Evolutionary conservation across 2,113 vertebrate species (phyloP).

Genomic region (Chascanopsetta lugubris): DNA sequence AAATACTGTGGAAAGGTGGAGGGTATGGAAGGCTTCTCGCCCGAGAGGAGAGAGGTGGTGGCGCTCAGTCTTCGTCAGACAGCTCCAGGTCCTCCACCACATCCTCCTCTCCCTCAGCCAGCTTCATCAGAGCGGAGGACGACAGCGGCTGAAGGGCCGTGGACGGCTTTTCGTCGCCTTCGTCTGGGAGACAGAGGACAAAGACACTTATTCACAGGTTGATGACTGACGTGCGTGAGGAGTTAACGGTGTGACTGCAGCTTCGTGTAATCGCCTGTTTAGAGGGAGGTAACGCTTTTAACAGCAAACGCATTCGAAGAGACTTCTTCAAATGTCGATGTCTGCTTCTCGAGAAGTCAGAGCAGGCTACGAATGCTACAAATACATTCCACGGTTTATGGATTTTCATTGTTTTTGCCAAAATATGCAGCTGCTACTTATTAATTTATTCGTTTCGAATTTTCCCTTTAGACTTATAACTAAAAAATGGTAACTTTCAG

Average conservation of each 20-base stretch:
- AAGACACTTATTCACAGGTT: neutral
- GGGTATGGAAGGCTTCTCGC: neutral
- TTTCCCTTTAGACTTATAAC: too few species aligned
- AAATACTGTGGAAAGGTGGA: neutral
- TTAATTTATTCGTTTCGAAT: too few species aligned
- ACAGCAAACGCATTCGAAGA: too few species aligned
- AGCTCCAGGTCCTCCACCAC: conserved; percentile 89
- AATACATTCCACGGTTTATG: too few species aligned
- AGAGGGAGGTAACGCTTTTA: too few species aligned
- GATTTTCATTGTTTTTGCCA: too few species aligned
- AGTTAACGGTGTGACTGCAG: neutral
- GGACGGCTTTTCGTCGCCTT: conserved; percentile 45
- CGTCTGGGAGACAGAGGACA: conserved; percentile 58
- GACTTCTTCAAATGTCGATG: too few species aligned
- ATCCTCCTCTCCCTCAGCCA: conserved; percentile 89
- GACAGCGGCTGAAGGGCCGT: conserved; percentile 76
- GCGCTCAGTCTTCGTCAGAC: conserved; percentile 86
- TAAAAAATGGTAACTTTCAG: too few species aligned
- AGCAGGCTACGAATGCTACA: too few species aligned
- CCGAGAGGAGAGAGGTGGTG: conserved; percentile 1
- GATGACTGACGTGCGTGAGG: neutral
- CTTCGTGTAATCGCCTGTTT: neutral
- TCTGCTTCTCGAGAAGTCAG: too few species aligned
- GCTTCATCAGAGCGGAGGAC: conserved; percentile 80
- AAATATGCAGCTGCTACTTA: too few species aligned